Conservation (phyloP, 1,140 invertebrate genomes). For the Drosophila saltans region DNA sequence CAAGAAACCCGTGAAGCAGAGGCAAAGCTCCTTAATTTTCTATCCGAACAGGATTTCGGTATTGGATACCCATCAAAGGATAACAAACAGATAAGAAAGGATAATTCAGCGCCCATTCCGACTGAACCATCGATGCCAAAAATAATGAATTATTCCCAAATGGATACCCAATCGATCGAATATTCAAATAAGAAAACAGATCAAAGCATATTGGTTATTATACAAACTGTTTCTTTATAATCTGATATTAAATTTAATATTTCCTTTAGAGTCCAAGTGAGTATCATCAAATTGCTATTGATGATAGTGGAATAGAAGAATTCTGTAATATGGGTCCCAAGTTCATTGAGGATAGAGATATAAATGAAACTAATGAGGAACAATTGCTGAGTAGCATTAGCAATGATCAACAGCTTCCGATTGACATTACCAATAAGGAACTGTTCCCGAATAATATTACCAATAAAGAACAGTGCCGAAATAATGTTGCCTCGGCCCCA, state of each 20-base stretch:
- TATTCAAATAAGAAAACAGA: neutral
- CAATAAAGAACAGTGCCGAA: too few relatives aligned
- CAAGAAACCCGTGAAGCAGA: neutral
- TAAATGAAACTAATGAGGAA: too few relatives aligned
- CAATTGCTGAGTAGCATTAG: too few relatives aligned
- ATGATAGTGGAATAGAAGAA: too few relatives aligned
- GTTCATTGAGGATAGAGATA: too few relatives aligned
- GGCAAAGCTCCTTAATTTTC: neutral
- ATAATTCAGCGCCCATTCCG: neutral
- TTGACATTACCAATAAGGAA: too few relatives aligned
- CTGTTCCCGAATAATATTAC: too few relatives aligned
- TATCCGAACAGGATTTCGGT: neutral
- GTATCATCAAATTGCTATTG: neutral
- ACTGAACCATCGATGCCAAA: too few relatives aligned
- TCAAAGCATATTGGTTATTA: neutral
- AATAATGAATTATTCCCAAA: neutral
- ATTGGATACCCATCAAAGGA: neutral
- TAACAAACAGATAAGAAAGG: neutral
- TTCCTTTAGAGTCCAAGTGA: neutral
- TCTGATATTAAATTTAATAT: too few relatives aligned
- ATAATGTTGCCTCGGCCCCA: too few relatives aligned
- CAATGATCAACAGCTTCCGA: too few relatives aligned
- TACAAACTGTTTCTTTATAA: neutral
- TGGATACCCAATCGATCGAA: neutral
- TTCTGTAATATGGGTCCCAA: neutral